Percentiles rank a stretch among this genome's conserved stretches.
These are phyloP conservation scores for Spialia ferax DNA, from an alignment of 2,888 invertebrate species.

Conservation along the genomic window DNA sequence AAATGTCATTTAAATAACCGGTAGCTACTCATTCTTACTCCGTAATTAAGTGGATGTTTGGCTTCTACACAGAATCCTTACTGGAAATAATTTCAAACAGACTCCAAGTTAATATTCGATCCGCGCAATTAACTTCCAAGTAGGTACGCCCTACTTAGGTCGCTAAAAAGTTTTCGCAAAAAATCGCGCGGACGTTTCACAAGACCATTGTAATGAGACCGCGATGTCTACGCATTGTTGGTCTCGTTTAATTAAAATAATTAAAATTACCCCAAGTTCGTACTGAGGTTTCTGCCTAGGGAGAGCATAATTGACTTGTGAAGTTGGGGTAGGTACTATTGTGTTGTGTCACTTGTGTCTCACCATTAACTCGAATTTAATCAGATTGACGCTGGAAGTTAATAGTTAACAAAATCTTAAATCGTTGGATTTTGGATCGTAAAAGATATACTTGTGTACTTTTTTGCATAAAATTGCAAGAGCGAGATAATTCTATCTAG, in stretches of 20 bases:
- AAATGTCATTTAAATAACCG: not conserved
- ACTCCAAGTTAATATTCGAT: not conserved
- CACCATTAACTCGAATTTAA: not conserved
- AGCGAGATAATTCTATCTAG: no score
- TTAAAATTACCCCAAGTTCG: conserved; percentile 19
- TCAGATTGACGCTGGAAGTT: no score
- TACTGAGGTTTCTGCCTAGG: conserved; percentile 44
- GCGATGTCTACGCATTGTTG: conserved; percentile 44
- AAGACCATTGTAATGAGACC: conserved; percentile 16
- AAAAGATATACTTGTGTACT: no score
- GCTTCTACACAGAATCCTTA: conserved; percentile 3
- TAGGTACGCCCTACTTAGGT: no score
- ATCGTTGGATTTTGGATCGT: no score
- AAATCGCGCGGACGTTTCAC: conserved; percentile 1
- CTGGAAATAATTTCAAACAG: not conserved
- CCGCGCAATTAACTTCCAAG: conserved; percentile 8
- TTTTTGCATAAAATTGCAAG: no score
- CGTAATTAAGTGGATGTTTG: conserved; percentile 2
- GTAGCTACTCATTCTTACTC: not conserved
- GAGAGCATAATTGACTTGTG: conserved; percentile 56
- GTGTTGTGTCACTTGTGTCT: not conserved
- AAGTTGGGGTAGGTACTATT: not conserved
- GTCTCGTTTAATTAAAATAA: conserved; percentile 50
- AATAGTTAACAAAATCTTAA: no score
- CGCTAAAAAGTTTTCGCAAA: conserved; percentile 11